Evolutionary conservation across 2,113 vertebrate genomes (phyloP).

Genomic region (Spilogale gracilis): DNA sequence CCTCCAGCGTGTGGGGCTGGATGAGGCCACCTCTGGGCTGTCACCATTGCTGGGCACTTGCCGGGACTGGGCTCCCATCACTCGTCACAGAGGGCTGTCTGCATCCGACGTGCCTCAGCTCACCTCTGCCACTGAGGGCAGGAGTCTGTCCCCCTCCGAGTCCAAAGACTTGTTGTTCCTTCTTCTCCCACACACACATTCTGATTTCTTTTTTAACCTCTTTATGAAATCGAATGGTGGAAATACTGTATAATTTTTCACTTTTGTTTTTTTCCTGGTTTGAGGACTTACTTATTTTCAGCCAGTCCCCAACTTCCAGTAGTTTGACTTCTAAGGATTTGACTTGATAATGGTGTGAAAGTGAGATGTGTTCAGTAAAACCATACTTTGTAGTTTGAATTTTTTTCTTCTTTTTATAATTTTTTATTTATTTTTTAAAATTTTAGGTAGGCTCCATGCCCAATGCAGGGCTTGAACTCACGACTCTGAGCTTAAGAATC

Average conservation of each 20-base stretch:
- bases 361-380: background rate
- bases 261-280: background rate
- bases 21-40: accelerated
- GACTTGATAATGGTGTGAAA: background rate
- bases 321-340: background rate
- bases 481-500: background rate
- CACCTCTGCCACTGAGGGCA: background rate
- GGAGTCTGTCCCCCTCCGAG: background rate
- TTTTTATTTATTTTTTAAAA: background rate
- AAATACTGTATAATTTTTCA: background rate
- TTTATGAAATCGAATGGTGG: background rate
- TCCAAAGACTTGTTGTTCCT: background rate
- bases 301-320: background rate
- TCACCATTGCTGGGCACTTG: background rate
- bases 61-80: background rate
- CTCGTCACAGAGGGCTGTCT: accelerated
- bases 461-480: background rate
- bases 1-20: background rate
- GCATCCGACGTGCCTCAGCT: background rate
- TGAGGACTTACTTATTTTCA: background rate
- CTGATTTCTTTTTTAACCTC: background rate
- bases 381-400: background rate
- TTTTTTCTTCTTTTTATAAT: background rate
- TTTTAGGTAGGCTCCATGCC: background rate
- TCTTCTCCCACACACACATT: too few relatives aligned